phyloP scores from a whole-genome alignment of 2,113 vertebrate genomes.

The Coptodon rendalli region DNA sequence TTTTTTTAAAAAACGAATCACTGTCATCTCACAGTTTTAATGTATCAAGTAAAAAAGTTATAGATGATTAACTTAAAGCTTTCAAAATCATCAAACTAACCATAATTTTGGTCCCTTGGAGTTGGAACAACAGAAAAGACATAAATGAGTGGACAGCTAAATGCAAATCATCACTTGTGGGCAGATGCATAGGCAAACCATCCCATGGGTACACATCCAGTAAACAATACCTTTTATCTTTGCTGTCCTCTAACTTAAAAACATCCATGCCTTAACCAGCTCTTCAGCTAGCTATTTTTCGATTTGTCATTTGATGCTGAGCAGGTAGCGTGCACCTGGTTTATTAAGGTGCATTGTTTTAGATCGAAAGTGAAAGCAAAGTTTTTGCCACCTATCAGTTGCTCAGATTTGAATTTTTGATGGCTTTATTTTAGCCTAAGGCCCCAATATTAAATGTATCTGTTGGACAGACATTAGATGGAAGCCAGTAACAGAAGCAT shows the following conservation, averaged over 20 bases:
- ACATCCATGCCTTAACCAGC: neutral
- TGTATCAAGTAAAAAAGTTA: neutral
- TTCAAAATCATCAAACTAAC: neutral
- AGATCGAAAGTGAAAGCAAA: neutral
- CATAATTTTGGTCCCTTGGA: neutral
- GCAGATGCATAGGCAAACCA: neutral
- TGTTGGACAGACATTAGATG: neutral
- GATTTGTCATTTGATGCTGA: neutral
- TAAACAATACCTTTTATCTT: neutral
- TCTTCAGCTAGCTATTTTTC: neutral
- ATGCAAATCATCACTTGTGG: neutral
- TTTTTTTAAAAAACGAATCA: rapidly evolving
- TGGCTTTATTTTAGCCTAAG: neutral
- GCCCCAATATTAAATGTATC: neutral
- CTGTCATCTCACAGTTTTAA: neutral
- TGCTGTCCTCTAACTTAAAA: neutral
- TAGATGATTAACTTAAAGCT: neutral
- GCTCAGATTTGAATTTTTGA: neutral
- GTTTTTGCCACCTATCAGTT: neutral
- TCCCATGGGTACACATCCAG: neutral
- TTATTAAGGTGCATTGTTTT: neutral
- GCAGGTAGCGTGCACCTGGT: rapidly evolving
- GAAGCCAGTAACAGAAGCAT: neutral
- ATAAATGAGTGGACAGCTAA: neutral
- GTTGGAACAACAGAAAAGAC: neutral